Base-by-base conservation (phyloP, 2,888 invertebrate genomes). In the Rhagophthalmus giganteus region DNA sequence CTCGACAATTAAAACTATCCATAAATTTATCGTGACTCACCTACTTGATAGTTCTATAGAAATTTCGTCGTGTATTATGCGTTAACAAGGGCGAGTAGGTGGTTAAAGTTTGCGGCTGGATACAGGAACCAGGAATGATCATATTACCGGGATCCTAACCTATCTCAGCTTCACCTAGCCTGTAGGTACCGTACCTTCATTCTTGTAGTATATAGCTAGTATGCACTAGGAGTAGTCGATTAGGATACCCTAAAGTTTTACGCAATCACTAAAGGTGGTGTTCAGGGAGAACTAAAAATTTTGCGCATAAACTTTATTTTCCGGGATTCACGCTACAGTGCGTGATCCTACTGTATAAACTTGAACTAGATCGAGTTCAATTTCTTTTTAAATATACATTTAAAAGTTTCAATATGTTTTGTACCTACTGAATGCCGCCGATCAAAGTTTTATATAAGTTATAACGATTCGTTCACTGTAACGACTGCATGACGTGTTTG, bases 1-100 rank as follows among this genome's bases (percentile, higher is more conserved):
- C 25, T 31, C 20, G 47, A 38, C 39, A 40, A 34, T 39, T 33
- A 40, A 45, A 51, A 51, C 39, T 3, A 20, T 20, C 3, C 39
- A 51, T 51, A 51, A 51, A 31, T 40, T 34, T 31, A 41, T n/a
- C n/a, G 39, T 40, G 46, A 40, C 40, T 31, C 51, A 39, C 32
- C 44, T 51, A 51, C 34, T 45, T 31, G 45, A 40, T 38, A 40
- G 37, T 34, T n/a, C n/a, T 44, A 30, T 51, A 37, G 52, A 30
- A 57, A 51, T 55, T 53, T 54, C 59, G 42, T 59, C 59, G 60
- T 62, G 60, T 59, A 62, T 62, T 60, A 60, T 52, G 60, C 59
- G 62, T 60, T 62, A 60, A 62, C 58, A 58, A 56, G 59, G 59
- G 57, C 54, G 37, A 57, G 51, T 42, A 47, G 46, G 47, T 37